phyloP scores from a whole-genome alignment of 2,113 vertebrate genomes.

The Prolemur simus region DNA sequence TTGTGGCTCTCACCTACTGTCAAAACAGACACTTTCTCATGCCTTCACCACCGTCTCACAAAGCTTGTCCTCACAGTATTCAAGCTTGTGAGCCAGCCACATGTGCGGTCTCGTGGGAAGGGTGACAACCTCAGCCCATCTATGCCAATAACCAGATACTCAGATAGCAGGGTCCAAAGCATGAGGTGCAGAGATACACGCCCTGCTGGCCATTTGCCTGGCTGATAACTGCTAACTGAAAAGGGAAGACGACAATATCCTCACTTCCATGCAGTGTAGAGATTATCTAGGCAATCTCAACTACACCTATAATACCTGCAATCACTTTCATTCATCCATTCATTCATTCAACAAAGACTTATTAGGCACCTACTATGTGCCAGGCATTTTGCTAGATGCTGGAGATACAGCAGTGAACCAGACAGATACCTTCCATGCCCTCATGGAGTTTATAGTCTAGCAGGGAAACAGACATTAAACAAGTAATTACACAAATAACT shows the following conservation, averaged over 20 bases:
- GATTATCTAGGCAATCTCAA: neutral
- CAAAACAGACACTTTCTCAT: neutral
- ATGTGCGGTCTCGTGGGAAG: neutral
- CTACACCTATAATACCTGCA: neutral
- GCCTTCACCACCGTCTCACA: neutral
- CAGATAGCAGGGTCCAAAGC: neutral
- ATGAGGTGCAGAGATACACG: neutral
- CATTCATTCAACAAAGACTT: conserved; percentile 34
- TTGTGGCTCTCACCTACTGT: neutral
- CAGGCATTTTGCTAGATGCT: conserved; percentile 53
- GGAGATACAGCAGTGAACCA: conserved; percentile 52
- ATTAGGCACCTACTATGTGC: conserved; percentile 48
- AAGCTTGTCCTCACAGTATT: neutral
- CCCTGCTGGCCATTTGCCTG: neutral
- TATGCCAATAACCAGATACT: neutral
- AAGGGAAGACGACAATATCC: neutral
- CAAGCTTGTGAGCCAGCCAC: neutral
- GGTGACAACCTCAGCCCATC: neutral
- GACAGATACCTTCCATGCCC: conserved; percentile 48
- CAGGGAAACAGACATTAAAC: conserved; percentile 36
- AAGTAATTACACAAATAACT: conserved; percentile 32
- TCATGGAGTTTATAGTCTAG: conserved; percentile 23
- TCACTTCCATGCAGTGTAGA: neutral
- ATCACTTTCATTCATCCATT: conserved; percentile 41
- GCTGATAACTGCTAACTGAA: neutral